phyloP scores from a whole-genome alignment of 2,888 invertebrate genomes.

The Tupiocoris notatus region DNA sequence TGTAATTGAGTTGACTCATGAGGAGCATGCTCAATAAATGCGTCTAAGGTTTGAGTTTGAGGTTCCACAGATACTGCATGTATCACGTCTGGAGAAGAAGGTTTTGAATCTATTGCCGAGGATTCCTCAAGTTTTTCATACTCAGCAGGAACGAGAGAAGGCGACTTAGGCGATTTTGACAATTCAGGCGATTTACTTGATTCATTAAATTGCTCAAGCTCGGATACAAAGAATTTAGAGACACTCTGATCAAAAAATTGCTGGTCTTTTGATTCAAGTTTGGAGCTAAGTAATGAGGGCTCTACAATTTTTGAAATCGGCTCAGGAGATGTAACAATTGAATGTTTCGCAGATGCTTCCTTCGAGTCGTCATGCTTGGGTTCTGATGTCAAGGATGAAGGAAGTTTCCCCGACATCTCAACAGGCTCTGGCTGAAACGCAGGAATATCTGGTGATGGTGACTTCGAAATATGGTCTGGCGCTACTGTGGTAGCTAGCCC shows the following conservation, averaged over 20 bases:
- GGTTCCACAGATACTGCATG: not conserved
- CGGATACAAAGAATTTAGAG: no score
- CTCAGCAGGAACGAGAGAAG: not conserved
- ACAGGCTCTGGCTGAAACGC: not conserved
- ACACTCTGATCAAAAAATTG: no score
- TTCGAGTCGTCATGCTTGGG: not conserved
- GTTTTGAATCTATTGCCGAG: not conserved
- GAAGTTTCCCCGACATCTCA: not conserved
- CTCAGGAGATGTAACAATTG: not conserved
- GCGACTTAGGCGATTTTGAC: not conserved
- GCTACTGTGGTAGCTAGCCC: not conserved
- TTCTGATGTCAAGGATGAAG: conserved; percentile 1
- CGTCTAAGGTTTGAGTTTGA: not conserved
- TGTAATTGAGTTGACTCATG: no score
- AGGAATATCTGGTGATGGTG: not conserved
- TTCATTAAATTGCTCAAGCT: no score
- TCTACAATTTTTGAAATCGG: not conserved
- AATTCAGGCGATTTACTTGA: not conserved
- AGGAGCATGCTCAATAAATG: no score
- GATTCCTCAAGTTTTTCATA: not conserved
- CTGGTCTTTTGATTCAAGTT: no score
- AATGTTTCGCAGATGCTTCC: not conserved
- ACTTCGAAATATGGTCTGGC: not conserved
- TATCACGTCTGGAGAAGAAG: not conserved
- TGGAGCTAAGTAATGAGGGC: no score